phyloP scores from a whole-genome alignment of 2,113 vertebrate species.

The Chitala chitala region DNA sequence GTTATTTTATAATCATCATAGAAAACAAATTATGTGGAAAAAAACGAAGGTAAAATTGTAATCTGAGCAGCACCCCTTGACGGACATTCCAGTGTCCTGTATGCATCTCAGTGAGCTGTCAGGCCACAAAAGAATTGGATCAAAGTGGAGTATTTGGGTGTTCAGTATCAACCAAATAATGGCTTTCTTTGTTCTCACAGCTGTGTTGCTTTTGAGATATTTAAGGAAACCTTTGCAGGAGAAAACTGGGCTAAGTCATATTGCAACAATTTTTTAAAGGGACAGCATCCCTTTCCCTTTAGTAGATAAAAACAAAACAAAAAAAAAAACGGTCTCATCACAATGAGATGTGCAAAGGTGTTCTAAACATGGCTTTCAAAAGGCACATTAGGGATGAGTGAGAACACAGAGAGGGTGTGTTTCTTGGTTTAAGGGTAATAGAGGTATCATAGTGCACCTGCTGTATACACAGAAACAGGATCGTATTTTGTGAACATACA shows the following conservation, averaged over 20 bases:
- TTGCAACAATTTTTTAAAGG: too few relatives aligned
- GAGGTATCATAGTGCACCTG: neutral
- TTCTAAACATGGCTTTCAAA: neutral
- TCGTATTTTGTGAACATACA: too few relatives aligned
- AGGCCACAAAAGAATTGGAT: neutral
- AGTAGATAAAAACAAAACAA: neutral
- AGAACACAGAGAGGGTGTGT: neutral
- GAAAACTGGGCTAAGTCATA: too few relatives aligned
- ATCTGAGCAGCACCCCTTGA: neutral
- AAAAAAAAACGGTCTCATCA: neutral
- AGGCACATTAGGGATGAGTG: neutral
- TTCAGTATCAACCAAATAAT: neutral
- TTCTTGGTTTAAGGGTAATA: too few relatives aligned
- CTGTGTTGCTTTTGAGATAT: neutral
- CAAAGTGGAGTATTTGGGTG: neutral
- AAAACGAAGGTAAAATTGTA: neutral
- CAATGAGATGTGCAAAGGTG: too few relatives aligned
- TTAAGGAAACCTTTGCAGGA: neutral
- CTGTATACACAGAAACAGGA: neutral
- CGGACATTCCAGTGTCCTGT: neutral
- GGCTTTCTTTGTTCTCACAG: neutral
- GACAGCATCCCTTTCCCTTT: neutral
- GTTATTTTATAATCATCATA: neutral
- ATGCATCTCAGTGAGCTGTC: neutral
- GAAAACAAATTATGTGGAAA: neutral